Evolutionary conservation across 2,888 invertebrate genomes (phyloP).

Genomic region (Acanthacorydalis orientalis): DNA sequence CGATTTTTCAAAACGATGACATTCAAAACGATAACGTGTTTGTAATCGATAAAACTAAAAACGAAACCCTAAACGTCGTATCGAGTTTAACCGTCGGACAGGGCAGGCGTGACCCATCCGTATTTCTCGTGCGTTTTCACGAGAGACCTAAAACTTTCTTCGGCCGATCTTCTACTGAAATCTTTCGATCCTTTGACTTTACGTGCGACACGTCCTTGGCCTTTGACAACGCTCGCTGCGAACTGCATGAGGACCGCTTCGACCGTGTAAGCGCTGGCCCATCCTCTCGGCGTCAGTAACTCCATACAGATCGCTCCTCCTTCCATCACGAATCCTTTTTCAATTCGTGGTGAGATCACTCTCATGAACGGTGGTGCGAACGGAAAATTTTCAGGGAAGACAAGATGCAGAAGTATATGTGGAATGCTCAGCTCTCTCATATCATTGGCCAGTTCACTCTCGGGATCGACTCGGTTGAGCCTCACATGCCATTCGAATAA

Average conservation of each 20-base stretch:
- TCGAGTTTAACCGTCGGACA: constrained; percentile 58
- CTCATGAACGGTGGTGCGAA: constrained; percentile 72
- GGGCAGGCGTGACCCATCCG: constrained; percentile 78
- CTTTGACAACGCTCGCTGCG: constrained; percentile 75
- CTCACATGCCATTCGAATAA: constrained; percentile 79
- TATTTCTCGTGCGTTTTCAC: constrained; percentile 84
- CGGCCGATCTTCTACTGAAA: constrained; percentile 65
- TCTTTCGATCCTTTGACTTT: constrained; percentile 63
- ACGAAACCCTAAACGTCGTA: too few species aligned
- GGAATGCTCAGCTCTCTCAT: constrained; percentile 60
- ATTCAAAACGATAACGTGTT: too few species aligned
- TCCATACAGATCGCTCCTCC: constrained; percentile 85
- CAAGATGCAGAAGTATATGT: constrained; percentile 59
- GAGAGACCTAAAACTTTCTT: constrained; percentile 71
- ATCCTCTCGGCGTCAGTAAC: constrained; percentile 67
- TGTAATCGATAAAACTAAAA: too few species aligned
- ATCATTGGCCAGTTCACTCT: constrained; percentile 67
- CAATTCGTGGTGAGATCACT: constrained; percentile 42
- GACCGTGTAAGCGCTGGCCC: constrained; percentile 77
- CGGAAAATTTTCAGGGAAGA: constrained; percentile 79
- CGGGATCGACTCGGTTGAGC: constrained; percentile 64
- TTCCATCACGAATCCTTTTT: constrained; percentile 76
- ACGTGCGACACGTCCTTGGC: constrained; percentile 66
- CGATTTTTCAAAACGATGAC: too few species aligned
- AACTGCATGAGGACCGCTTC: constrained; percentile 83